Percentiles rank a stretch among this genome's conserved stretches.
These are phyloP conservation scores for Synergus itoensis DNA, from an alignment of 2,888 invertebrate species.

Conservation along the genomic window DNA sequence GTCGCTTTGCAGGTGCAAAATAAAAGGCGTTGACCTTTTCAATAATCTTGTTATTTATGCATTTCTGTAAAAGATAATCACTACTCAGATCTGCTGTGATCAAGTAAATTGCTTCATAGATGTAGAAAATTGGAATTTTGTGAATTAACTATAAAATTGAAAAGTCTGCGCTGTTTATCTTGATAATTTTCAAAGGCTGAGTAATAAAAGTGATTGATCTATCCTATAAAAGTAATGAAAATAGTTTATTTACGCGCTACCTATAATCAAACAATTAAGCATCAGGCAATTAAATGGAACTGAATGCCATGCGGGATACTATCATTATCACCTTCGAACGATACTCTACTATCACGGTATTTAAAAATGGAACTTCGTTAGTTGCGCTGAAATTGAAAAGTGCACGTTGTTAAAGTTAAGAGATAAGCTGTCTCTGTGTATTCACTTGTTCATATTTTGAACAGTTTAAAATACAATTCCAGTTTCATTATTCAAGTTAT, in stretches of 20 bases:
- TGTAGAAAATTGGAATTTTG: not conserved
- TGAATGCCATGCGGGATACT: constrained; percentile 6
- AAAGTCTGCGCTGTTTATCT: not conserved
- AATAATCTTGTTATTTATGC: not conserved
- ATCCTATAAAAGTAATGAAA: not conserved
- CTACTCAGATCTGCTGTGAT: not conserved
- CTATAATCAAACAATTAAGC: constrained; percentile 30
- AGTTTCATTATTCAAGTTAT: not conserved
- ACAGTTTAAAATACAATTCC: not conserved
- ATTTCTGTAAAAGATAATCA: not conserved
- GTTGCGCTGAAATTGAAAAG: constrained; percentile 25
- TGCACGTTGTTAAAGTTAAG: not conserved
- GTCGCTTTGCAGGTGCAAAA: not conserved
- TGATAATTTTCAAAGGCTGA: not conserved
- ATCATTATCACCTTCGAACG: constrained; percentile 28
- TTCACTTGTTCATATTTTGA: constrained; percentile 7
- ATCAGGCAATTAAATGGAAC: constrained; percentile 14
- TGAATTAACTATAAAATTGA: not conserved
- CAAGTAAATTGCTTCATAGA: no score
- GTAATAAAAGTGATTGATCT: not conserved
- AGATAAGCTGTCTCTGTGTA: constrained; percentile 11
- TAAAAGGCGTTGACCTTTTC: not conserved
- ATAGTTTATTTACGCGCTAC: constrained; percentile 7
- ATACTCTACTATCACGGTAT: constrained; percentile 13
- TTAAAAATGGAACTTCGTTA: constrained; percentile 31